Base-by-base conservation (phyloP, 2,888 invertebrate species). In the Zaprionus obscuricornis region DNA sequence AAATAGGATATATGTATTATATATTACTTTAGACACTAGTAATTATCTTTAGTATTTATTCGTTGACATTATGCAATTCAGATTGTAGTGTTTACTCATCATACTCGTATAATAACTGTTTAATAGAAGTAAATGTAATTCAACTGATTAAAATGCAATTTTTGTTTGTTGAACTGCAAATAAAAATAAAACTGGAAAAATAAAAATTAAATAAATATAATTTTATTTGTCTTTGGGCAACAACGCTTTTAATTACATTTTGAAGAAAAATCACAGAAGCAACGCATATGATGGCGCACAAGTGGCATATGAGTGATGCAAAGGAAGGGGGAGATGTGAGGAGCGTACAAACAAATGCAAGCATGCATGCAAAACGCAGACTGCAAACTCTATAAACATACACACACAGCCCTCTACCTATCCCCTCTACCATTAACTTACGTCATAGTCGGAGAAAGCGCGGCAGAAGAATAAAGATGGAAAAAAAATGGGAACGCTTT, bases 331-430 rank as follows among this genome's bases (percentile, higher is more conserved):
- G 5, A 14, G 16, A 4, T 10, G 27, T 3, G 7, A 13, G 42
- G 11, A 31, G 22, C 7, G 22, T 7, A 22, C 5, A 4, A 7
- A 7, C 14, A 37, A 29, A 20, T 27, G 63, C 59, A 81, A 45
- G 59, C 77, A 79, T 73, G 81, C 84, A 81, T 76, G 74, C 51
- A 22, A 54, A 81, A 76, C 66, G 64, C 62, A 49, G 45, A 37
- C 50, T 22, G 50, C 47, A 18, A 29, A 37, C 24, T 8, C 31
- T 11, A 20, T 5, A 11, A 22, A 8, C 1, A 10, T 20, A 17
- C 7, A n/a, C 11, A n/a, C 37, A 10, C n/a, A 8, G 8, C 26
- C 2, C 2, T 10, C 17, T 37, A 17, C 40, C 6, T 3, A 2
- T 10, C 2, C 11, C 22, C 4, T 3, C 33, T n/a, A n/a, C n/a